phyloP scores from a whole-genome alignment of 2,113 vertebrate species.

The Ahaetulla prasina region DNA sequence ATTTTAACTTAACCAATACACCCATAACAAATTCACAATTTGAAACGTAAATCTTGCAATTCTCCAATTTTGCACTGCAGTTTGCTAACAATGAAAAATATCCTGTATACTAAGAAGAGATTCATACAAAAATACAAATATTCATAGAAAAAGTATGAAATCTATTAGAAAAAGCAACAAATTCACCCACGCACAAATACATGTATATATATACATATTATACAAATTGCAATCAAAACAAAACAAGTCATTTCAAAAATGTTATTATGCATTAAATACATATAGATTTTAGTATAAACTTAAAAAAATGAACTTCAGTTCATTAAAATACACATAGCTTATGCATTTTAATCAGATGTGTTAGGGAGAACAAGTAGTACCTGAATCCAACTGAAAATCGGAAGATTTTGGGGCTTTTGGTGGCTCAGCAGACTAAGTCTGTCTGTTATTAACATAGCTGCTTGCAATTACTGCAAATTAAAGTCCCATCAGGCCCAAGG shows the following conservation, averaged over 20 bases:
- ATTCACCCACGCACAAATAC: not conserved
- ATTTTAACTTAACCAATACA: not conserved
- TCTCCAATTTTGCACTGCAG: not conserved
- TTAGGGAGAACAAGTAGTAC: not conserved
- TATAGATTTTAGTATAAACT: not conserved
- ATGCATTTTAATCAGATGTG: not conserved
- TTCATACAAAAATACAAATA: not conserved
- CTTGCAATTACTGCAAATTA: too few relatives aligned
- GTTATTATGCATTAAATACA: not conserved
- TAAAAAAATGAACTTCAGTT: not conserved
- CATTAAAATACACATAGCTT: not conserved
- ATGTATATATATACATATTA: not conserved
- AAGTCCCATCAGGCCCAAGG: too few relatives aligned
- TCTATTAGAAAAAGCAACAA: not conserved
- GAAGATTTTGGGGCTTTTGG: too few relatives aligned
- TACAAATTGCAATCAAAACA: not conserved
- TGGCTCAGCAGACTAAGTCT: too few relatives aligned
- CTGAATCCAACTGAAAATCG: not conserved
- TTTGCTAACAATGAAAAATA: not conserved
- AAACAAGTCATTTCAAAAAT: not conserved
- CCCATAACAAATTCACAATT: not conserved
- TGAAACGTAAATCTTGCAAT: not conserved
- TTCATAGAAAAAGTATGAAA: not conserved
- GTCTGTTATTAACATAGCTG: too few relatives aligned
- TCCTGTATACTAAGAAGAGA: not conserved